Evolutionary conservation across 2,797 vertebrate species (phyloP).

Genomic region (Varecia variegata): DNA sequence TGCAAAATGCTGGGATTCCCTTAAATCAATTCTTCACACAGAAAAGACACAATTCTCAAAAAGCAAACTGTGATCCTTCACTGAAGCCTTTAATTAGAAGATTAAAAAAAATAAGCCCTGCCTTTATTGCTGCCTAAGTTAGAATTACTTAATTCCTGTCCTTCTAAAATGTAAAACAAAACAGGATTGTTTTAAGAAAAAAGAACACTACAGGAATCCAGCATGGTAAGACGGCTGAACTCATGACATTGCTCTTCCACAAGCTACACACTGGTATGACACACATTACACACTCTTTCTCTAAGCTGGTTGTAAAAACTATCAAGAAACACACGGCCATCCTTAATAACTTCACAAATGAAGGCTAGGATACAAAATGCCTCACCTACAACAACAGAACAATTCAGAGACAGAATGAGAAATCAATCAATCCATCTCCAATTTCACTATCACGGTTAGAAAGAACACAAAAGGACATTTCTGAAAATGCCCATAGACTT

Average conservation of each 20-base stretch:
- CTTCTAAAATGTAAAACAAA: background rate
- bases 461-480: background rate
- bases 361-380: background rate
- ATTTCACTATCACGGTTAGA: background rate
- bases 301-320: background rate
- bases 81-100: background rate
- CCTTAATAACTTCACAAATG: background rate
- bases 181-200: background rate
- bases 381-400: background rate
- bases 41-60: background rate
- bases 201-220: background rate
- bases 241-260: background rate
- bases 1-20: background rate
- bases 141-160: background rate
- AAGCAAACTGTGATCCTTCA: background rate
- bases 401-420: background rate
- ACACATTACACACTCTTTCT: background rate
- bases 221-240: background rate
- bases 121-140: background rate
- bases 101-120: background rate
- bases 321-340: background rate
- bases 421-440: background rate
- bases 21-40: background rate
- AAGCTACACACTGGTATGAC: rapidly evolving
- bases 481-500: background rate